Evolutionary conservation across 1,140 invertebrate species (phyloP).

Genomic region (Drosophila seguyi): DNA sequence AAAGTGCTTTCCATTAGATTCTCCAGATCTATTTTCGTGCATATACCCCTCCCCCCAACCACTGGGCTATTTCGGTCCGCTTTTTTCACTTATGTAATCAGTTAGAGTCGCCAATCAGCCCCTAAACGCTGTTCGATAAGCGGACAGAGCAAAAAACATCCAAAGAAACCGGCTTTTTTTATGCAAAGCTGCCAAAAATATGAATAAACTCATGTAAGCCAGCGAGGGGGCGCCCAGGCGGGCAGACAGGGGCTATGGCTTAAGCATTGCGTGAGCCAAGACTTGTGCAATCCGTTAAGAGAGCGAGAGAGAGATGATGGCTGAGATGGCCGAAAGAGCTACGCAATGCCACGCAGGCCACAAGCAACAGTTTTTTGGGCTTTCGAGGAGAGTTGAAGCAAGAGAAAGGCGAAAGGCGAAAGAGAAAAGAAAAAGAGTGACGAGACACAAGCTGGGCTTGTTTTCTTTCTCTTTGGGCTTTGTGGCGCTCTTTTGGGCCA

Average conservation of each 20-base stretch:
- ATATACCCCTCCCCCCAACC: background rate
- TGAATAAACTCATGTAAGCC: conserved; percentile 28
- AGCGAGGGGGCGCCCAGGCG: background rate
- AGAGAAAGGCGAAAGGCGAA: conserved; percentile 7
- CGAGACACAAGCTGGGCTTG: conserved; percentile 54
- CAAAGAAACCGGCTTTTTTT: conserved; percentile 74
- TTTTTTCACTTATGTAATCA: conserved; percentile 63
- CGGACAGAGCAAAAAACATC: conserved; percentile 19
- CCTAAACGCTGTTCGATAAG: conserved; percentile 58
- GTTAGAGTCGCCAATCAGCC: conserved; percentile 66
- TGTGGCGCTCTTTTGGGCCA: conserved; percentile 24
- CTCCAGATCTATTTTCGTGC: conserved; percentile 58
- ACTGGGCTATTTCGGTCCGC: conserved; percentile 22
- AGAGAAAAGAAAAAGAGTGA: conserved; percentile 1
- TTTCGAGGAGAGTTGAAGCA: background rate
- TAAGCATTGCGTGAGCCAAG: conserved; percentile 67
- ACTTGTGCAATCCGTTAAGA: conserved; percentile 66
- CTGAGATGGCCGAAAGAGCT: conserved; percentile 24
- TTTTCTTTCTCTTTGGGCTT: conserved; percentile 21
- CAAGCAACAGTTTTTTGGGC: conserved; percentile 58
- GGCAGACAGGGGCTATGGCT: conserved; percentile 6
- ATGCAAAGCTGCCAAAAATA: conserved; percentile 77
- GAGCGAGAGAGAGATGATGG: background rate
- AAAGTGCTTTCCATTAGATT: conserved; percentile 34
- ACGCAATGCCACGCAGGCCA: conserved; percentile 27